Evolutionary conservation across 2,113 vertebrate genomes (phyloP).

Genomic region (Megaleporinus macrocephalus): DNA sequence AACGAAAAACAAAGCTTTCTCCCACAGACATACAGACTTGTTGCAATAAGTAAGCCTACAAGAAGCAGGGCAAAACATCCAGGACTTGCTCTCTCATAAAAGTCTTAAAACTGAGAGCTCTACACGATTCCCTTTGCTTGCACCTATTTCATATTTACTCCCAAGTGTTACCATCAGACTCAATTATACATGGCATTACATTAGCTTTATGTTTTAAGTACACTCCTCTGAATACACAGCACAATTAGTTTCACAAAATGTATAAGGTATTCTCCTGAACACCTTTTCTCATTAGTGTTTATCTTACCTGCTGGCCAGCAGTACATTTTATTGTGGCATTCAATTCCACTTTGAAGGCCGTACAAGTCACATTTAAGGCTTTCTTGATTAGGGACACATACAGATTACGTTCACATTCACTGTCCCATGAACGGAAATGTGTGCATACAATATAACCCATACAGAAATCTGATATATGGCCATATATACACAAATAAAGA

Average conservation of each 20-base stretch:
- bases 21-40: background rate
- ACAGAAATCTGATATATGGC: no score
- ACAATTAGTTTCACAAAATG: background rate
- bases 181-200: no score
- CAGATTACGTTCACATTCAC: conserved; percentile 6
- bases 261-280: background rate
- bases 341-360: no score
- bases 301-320: background rate
- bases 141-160: background rate
- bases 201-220: background rate
- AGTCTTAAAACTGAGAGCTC: background rate
- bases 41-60: background rate
- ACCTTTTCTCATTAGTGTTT: background rate
- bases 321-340: background rate
- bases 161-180: background rate
- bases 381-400: background rate
- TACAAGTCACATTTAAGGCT: conserved; percentile 20
- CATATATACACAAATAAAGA: no score
- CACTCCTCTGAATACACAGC: background rate
- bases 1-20: background rate
- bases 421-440: background rate
- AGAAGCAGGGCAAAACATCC: background rate
- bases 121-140: background rate
- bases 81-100: background rate
- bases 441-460: background rate